Percentiles rank a stretch among this genome's conserved stretches.
phyloP scores from a whole-genome alignment of 2,113 vertebrate species.

The Muscicapa adusta region DNA sequence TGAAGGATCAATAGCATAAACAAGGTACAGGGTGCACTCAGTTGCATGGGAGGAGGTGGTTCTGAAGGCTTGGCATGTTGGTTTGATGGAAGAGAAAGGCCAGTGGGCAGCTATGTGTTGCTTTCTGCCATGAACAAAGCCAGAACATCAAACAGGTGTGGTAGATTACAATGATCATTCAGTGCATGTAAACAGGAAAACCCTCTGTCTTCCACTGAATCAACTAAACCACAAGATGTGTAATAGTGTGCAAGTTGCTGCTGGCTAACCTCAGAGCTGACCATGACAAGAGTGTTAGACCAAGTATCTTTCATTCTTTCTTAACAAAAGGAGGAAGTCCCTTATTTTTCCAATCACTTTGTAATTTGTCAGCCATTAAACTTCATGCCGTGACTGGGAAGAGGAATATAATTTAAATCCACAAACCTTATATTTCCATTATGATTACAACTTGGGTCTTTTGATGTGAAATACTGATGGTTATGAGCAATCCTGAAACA shows the following conservation, averaged over 20 bases:
- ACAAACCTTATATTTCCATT: background rate
- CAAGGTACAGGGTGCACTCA: background rate
- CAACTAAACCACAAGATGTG: background rate
- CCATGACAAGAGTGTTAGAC: background rate
- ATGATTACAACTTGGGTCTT: background rate
- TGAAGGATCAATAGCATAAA: background rate
- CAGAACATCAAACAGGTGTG: background rate
- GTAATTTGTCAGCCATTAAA: background rate
- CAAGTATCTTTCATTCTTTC: background rate
- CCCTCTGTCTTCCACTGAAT: background rate
- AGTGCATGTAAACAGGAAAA: background rate
- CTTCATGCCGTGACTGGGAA: background rate
- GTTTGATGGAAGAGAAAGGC: background rate
- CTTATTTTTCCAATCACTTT: background rate
- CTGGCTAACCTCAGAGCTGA: background rate
- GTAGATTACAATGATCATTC: background rate
- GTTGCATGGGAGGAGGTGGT: background rate
- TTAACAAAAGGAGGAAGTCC: background rate
- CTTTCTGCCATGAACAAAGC: background rate
- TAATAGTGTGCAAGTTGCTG: background rate
- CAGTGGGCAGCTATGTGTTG: accelerated
- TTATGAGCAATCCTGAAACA: background rate
- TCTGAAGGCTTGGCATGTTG: accelerated
- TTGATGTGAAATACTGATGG: background rate
- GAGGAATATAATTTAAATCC: background rate